These are phyloP conservation scores for Monopis laevigella DNA, from an alignment of 2,888 invertebrate species.

Conservation along the genomic window DNA sequence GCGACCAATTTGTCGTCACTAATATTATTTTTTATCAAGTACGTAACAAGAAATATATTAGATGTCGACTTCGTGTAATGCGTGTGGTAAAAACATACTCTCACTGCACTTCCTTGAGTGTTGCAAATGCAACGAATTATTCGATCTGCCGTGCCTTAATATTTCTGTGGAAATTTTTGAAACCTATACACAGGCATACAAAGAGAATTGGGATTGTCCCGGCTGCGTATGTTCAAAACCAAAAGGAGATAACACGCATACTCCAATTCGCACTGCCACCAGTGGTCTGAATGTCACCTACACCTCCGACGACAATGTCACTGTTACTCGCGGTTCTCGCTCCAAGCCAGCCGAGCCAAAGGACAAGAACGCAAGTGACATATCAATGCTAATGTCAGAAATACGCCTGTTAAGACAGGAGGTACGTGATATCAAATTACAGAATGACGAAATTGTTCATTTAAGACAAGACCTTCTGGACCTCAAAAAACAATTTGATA, in stretches of 20 bases:
- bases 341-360: neutral
- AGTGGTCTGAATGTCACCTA: neutral
- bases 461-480: neutral
- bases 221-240: conserved; percentile 2
- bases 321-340: neutral
- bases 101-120: neutral
- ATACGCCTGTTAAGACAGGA: neutral
- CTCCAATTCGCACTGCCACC: neutral
- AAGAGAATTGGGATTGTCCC: neutral
- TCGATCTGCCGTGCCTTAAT: neutral
- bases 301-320: neutral
- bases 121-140: neutral
- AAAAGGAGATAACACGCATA: neutral
- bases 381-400: neutral
- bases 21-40: too few species aligned
- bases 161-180: neutral
- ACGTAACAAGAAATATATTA: too few species aligned
- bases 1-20: too few species aligned
- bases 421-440: neutral
- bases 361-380: neutral
- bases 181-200: neutral
- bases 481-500: neutral
- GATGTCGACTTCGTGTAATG: conserved; percentile 1
- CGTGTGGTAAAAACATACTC: conserved; percentile 1
- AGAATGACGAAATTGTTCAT: neutral